These are phyloP conservation scores for Phoenoteleia sp. DNA, from an alignment of 2,888 invertebrate species.

Conservation along the genomic window DNA sequence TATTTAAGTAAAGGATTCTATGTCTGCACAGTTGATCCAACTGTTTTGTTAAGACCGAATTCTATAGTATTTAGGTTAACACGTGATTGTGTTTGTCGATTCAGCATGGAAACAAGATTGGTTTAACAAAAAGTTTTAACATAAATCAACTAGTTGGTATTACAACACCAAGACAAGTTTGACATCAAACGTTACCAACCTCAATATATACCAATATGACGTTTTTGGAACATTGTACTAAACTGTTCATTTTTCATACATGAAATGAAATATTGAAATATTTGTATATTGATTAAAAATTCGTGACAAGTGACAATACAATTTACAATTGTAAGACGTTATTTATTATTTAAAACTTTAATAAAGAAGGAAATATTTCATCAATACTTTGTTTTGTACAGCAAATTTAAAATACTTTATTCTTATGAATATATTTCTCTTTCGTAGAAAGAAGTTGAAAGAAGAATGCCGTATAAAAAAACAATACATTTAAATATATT, in stretches of 20 bases:
- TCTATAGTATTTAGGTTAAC: constrained; percentile 41
- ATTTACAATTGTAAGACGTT: no score
- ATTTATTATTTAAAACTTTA: no score
- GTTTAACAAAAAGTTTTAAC: constrained; percentile 21
- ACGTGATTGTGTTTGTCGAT: constrained; percentile 36
- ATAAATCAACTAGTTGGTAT: constrained; percentile 16
- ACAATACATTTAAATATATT: neutral
- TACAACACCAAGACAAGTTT: neutral
- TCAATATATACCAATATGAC: neutral
- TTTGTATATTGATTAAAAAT: neutral
- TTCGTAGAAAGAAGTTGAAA: neutral
- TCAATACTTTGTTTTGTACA: no score
- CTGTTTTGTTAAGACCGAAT: constrained; percentile 35
- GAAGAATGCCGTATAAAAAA: neutral
- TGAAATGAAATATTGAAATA: neutral
- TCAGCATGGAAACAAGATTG: constrained; percentile 28
- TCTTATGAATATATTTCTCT: neutral
- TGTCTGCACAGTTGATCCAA: constrained; percentile 1
- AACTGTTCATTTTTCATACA: no score
- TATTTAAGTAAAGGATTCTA: neutral
- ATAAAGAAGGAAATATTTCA: no score
- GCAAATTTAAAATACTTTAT: neutral
- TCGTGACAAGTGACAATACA: no score
- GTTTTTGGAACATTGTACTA: no score
- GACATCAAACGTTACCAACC: neutral